Percentiles rank a stretch among this genome's conserved stretches.
phyloP scores from a whole-genome alignment of 2,888 invertebrate species.

The Sinelater perroti region DNA sequence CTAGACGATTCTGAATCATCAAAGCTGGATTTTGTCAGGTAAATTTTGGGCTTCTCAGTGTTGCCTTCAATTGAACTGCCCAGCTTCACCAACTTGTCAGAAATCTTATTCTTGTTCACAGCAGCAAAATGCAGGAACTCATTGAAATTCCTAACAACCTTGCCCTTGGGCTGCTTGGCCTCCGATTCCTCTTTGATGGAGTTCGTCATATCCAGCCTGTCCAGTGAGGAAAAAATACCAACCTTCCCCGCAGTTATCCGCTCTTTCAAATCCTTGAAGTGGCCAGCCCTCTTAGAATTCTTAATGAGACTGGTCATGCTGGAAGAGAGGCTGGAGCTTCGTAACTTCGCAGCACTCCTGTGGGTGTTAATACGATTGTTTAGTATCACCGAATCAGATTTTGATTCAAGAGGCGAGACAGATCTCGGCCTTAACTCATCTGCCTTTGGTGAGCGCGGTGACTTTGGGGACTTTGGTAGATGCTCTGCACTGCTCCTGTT shows the following conservation, averaged over 20 bases:
- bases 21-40: slow-evolving; percentile 62
- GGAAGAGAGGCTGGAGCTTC: slow-evolving; percentile 54
- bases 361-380: slow-evolving; percentile 54
- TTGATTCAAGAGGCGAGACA: slow-evolving; percentile 59
- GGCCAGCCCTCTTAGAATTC: slow-evolving; percentile 59
- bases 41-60: slow-evolving; percentile 60
- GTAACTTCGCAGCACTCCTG: slow-evolving; percentile 36
- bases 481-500: slow-evolving; percentile 33
- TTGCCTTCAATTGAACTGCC: slow-evolving; percentile 32
- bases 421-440: slow-evolving; percentile 54
- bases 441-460: slow-evolving; percentile 33
- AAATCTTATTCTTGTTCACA: slow-evolving; percentile 69
- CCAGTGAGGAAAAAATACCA: slow-evolving; percentile 67
- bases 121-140: slow-evolving; percentile 84
- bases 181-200: slow-evolving; percentile 57
- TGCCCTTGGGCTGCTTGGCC: slow-evolving; percentile 60
- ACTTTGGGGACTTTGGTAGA: slow-evolving; percentile 37
- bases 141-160: slow-evolving; percentile 79
- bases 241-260: slow-evolving; percentile 63
- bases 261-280: slow-evolving; percentile 67
- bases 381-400: slow-evolving; percentile 57
- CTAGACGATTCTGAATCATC: slow-evolving; percentile 64
- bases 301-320: slow-evolving; percentile 59
- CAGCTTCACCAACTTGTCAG: slow-evolving; percentile 50
- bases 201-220: slow-evolving; percentile 63